Conservation (phyloP, 2,797 vertebrate genomes). For the Cyprinella venusta region DNA sequence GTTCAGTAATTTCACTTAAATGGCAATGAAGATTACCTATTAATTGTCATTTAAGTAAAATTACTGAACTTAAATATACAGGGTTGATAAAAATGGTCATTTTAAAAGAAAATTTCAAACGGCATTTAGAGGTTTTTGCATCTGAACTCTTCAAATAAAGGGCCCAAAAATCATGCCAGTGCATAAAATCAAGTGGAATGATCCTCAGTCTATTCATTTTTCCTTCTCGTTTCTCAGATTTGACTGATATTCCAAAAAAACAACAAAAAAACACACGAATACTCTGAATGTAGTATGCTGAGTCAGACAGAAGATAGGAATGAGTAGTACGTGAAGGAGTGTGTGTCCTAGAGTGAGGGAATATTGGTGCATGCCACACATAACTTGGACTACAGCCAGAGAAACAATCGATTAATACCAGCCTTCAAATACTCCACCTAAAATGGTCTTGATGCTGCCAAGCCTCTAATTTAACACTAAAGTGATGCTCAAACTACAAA, state of each 20-base stretch:
- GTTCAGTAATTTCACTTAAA: no score
- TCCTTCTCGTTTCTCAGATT: not conserved
- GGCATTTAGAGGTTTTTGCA: no score
- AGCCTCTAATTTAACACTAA: not conserved
- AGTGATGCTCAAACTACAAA: not conserved
- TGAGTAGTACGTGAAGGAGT: not conserved
- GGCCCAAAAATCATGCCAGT: not conserved
- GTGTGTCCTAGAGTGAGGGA: not conserved
- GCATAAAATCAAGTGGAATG: not conserved
- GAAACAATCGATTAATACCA: slow-evolving; percentile 20
- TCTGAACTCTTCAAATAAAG: no score
- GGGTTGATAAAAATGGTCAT: no score
- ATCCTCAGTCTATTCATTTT: not conserved
- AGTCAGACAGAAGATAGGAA: slow-evolving; percentile 10
- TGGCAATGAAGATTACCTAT: no score
- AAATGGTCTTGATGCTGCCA: not conserved
- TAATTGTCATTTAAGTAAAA: no score
- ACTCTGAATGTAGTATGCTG: not conserved
- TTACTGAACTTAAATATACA: no score
- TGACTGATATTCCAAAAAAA: not conserved
- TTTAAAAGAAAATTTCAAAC: no score
- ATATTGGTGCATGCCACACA: slow-evolving; percentile 41
- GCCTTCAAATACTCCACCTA: not conserved
- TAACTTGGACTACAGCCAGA: slow-evolving; percentile 20
- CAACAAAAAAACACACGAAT: not conserved